phyloP scores from a whole-genome alignment of 2,888 invertebrate genomes.

The Orchesellides sinensis region DNA sequence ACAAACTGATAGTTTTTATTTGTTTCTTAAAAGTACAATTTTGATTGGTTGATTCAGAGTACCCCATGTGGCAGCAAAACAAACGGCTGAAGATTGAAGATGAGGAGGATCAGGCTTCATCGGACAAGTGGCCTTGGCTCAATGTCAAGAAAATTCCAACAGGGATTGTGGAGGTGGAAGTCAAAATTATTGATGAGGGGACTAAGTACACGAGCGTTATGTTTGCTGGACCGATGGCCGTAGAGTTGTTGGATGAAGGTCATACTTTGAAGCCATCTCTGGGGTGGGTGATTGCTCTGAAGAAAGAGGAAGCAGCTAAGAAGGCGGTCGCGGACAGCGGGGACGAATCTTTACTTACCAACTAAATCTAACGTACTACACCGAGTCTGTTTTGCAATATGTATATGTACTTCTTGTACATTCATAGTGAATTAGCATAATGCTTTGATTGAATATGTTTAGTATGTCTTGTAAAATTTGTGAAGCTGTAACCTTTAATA shows the following conservation, averaged over 20 bases:
- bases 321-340: no score
- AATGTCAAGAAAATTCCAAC: constrained; percentile 28
- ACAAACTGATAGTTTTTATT: not conserved
- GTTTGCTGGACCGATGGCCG: constrained; percentile 57
- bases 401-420: no score
- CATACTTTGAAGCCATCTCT: constrained; percentile 33
- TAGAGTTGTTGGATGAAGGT: constrained; percentile 29
- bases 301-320: no score
- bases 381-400: no score
- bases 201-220: constrained; percentile 24
- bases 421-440: no score
- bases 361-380: no score
- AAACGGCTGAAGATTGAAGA: not conserved
- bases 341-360: no score
- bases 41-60: not conserved
- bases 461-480: no score
- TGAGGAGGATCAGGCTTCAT: not conserved
- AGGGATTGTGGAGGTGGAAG: constrained; percentile 61
- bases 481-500: no score
- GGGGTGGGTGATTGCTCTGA: constrained; percentile 51
- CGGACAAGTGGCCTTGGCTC: constrained; percentile 17
- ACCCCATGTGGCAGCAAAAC: not conserved
- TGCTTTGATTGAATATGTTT: no score
- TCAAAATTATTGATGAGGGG: constrained; percentile 41
- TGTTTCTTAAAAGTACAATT: not conserved